Conservation (phyloP, 2,888 invertebrate species). For the Netelia virgata region DNA sequence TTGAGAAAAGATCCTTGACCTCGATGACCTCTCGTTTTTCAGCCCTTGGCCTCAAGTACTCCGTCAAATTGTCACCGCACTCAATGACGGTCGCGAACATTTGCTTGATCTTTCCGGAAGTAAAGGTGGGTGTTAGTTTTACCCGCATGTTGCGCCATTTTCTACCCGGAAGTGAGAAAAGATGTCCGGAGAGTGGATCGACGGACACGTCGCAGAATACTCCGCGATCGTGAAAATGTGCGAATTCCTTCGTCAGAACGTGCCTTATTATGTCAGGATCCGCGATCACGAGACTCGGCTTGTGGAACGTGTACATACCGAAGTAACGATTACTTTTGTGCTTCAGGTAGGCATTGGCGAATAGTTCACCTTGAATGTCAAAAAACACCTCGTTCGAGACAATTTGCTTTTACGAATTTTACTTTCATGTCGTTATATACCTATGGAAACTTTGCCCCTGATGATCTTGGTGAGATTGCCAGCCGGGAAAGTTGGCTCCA, state of each 20-base stretch:
- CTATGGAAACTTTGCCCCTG: conserved; percentile 67
- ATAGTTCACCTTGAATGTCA: conserved; percentile 73
- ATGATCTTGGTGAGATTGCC: conserved; percentile 73
- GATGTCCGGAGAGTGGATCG: conserved; percentile 79
- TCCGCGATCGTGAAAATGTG: conserved; percentile 81
- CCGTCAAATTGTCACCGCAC: conserved; percentile 73
- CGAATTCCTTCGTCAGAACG: conserved; percentile 81
- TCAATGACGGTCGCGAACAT: conserved; percentile 79
- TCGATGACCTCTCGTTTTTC: conserved; percentile 59
- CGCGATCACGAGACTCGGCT: conserved; percentile 77
- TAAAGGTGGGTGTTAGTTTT: conserved; percentile 83
- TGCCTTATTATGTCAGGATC: conserved; percentile 81
- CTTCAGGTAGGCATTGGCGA: conserved; percentile 70
- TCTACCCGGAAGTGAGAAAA: conserved; percentile 78
- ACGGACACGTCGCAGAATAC: conserved; percentile 77
- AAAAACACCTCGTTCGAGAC: background rate
- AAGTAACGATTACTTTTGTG: conserved; percentile 74
- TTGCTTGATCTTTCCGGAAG: conserved; percentile 82
- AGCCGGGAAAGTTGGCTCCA: conserved; percentile 69
- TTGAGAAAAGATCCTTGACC: conserved; percentile 74
- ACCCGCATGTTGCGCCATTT: conserved; percentile 81
- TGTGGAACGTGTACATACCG: conserved; percentile 77
- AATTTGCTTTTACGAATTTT: background rate
- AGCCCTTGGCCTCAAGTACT: conserved; percentile 62
- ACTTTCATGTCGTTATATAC: conserved; percentile 58